These are phyloP conservation scores for Oncorhynchus nerka DNA, from an alignment of 2,113 vertebrate species.

Conservation along the genomic window DNA sequence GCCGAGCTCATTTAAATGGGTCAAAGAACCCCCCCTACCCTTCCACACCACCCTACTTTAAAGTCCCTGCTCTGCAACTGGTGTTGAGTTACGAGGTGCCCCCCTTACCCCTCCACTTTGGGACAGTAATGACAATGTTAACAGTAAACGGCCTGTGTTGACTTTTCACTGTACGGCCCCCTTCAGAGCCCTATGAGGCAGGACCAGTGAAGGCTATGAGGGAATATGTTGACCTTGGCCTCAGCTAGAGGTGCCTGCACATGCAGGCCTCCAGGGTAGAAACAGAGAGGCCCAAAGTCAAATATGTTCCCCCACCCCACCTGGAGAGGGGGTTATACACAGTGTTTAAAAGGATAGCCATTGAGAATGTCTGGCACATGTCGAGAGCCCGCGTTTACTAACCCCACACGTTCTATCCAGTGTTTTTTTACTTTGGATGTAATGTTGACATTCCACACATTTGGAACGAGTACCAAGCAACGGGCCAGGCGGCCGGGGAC, in stretches of 20 bases:
- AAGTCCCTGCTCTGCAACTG: neutral
- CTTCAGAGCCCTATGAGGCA: neutral
- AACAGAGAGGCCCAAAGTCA: neutral
- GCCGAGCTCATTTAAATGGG: slow-evolving; percentile 14
- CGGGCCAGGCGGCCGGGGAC: slow-evolving; percentile 10
- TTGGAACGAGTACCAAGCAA: slow-evolving; percentile 4
- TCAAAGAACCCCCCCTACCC: neutral
- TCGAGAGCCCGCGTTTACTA: slow-evolving; percentile 5
- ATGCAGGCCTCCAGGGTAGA: neutral
- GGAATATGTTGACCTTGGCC: slow-evolving; percentile 37
- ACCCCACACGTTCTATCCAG: neutral
- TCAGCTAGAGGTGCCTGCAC: neutral
- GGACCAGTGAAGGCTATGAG: slow-evolving; percentile 12
- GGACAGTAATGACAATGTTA: slow-evolving; percentile 11
- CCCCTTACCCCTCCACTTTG: neutral
- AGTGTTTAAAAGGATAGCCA: slow-evolving; percentile 1
- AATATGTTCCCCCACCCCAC: neutral
- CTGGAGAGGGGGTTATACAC: neutral
- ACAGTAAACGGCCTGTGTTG: slow-evolving; percentile 25
- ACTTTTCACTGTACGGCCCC: slow-evolving; percentile 16
- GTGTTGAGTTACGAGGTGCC: neutral
- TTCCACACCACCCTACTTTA: neutral
- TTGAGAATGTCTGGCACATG: slow-evolving; percentile 12
- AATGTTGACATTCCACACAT: slow-evolving; percentile 22
- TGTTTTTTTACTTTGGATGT: slow-evolving; percentile 17